These are phyloP conservation scores for Peromyscus melanophrys DNA, from an alignment of 2,797 vertebrate genomes.

Conservation along the genomic window DNA sequence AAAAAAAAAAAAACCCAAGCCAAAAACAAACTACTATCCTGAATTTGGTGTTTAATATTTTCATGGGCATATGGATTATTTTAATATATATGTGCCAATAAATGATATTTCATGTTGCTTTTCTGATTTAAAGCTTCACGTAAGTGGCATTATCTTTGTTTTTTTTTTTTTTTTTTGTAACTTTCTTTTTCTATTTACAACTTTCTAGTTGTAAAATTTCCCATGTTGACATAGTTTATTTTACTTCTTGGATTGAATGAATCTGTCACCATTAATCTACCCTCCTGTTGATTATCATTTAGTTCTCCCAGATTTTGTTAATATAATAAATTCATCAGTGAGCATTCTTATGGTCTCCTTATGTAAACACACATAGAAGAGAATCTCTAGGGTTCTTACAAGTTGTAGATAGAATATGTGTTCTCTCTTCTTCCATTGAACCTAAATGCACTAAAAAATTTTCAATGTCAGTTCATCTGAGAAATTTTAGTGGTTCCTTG, in stretches of 20 bases:
- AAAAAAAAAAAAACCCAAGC: background rate
- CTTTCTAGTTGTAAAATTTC: background rate
- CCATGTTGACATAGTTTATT: background rate
- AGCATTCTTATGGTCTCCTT: conserved; percentile 4
- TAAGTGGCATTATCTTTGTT: background rate
- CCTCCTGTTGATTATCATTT: background rate
- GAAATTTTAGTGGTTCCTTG: background rate
- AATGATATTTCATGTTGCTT: conserved; percentile 34
- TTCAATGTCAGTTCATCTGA: background rate
- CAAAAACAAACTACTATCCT: background rate
- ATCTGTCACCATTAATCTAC: background rate
- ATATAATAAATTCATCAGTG: background rate
- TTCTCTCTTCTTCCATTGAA: background rate
- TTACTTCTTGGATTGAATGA: conserved; percentile 39
- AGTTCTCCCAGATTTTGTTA: conserved; percentile 38
- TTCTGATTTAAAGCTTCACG: conserved; percentile 33
- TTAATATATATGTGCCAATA: background rate
- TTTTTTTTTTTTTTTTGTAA: conserved; percentile 50
- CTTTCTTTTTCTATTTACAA: background rate
- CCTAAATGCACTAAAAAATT: conserved; percentile 26
- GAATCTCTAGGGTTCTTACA: conserved; percentile 15
- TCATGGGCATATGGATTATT: background rate
- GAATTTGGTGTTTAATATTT: conserved; percentile 46
- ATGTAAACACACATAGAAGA: background rate
- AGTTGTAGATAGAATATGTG: background rate